Percentiles rank a stretch among this genome's conserved stretches.
Evolutionary conservation across 2,113 vertebrate species (phyloP).

Genomic region (Prinia subflava): DNA sequence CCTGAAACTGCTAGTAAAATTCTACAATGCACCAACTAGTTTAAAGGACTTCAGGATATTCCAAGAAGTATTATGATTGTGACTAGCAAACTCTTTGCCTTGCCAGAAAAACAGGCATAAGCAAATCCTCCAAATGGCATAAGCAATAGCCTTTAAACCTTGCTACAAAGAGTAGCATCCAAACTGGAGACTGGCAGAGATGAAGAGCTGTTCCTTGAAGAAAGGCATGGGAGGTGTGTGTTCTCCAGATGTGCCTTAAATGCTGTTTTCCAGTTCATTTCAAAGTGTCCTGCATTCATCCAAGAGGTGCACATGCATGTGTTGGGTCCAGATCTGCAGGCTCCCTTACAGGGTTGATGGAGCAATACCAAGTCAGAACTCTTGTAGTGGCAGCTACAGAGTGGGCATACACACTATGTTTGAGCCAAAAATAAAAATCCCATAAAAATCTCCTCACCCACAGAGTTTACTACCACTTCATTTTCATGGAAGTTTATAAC

Average conservation of each 20-base stretch:
- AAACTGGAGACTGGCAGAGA: background rate
- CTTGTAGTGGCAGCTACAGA: background rate
- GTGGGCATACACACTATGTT: background rate
- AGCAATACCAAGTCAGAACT: background rate
- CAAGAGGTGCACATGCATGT: background rate
- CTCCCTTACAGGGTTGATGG: background rate
- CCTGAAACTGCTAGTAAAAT: background rate
- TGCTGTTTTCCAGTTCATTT: background rate
- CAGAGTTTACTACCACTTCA: background rate
- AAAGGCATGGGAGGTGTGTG: background rate
- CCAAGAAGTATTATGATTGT: background rate
- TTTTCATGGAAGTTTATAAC: background rate
- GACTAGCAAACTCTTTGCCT: background rate
- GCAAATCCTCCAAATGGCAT: background rate
- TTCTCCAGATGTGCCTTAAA: background rate
- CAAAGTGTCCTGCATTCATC: background rate
- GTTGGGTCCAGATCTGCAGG: background rate
- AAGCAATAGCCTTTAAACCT: background rate
- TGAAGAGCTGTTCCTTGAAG: background rate
- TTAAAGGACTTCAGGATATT: conserved; percentile 1
- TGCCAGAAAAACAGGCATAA: background rate
- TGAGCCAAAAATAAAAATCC: background rate
- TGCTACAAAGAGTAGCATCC: background rate
- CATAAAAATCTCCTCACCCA: background rate
- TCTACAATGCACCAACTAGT: background rate